These are phyloP conservation scores for Lepidurus packardi DNA, from an alignment of 1,140 invertebrate genomes.

Conservation along the genomic window DNA sequence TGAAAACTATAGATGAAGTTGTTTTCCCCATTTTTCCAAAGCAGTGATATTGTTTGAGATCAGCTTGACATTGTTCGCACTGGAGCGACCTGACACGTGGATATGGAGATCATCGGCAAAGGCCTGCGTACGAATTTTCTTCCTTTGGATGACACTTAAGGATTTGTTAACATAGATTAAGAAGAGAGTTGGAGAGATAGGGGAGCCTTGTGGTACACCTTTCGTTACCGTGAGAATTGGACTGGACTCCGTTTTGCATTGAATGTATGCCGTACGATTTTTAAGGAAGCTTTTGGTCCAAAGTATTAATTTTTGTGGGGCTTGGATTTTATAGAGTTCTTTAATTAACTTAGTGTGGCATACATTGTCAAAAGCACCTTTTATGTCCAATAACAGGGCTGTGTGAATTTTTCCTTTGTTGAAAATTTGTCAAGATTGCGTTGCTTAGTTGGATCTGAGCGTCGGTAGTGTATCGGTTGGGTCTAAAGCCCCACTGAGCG, in stretches of 20 bases:
- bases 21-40: constrained; percentile 25
- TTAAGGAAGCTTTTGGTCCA: constrained; percentile 5
- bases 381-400: constrained; percentile 6
- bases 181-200: background rate
- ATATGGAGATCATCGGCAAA: constrained; percentile 27
- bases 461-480: background rate
- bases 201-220: constrained; percentile 24
- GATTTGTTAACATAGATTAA: constrained; percentile 21
- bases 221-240: background rate
- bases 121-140: background rate
- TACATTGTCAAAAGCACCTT: constrained; percentile 28
- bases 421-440: background rate
- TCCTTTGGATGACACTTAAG: background rate
- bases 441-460: background rate
- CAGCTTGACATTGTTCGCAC: background rate
- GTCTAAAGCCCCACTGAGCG: too few relatives aligned
- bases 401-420: constrained; percentile 12
- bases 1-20: background rate
- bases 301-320: background rate
- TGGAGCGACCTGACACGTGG: background rate
- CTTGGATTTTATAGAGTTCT: background rate
- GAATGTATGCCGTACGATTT: background rate
- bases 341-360: background rate
- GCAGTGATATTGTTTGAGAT: constrained; percentile 1
- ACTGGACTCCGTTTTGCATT: background rate